Percentiles rank a stretch among this genome's conserved stretches.
Evolutionary conservation across 2,888 invertebrate species (phyloP).

Genomic region (Petrophora chlorosata): DNA sequence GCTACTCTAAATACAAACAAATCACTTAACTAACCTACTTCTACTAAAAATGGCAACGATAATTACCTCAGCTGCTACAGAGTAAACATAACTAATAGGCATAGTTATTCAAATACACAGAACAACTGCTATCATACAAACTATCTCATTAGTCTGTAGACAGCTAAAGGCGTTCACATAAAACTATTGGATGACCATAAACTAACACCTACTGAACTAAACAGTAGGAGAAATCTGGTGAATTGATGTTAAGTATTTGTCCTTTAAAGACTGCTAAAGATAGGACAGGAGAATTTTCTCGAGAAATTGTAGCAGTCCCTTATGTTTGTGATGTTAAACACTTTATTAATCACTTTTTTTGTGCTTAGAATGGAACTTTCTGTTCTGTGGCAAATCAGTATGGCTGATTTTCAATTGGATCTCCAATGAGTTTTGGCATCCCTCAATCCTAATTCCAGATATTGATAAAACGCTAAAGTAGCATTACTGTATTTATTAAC

Average conservation of each 20-base stretch:
- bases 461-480: too few relatives aligned
- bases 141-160: slow-evolving; percentile 48
- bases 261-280: slow-evolving; percentile 5
- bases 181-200: slow-evolving; percentile 40
- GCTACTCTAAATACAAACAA: slow-evolving; percentile 23
- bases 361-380: too few relatives aligned
- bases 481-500: too few relatives aligned
- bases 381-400: too few relatives aligned
- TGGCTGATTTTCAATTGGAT: too few relatives aligned
- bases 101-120: slow-evolving; percentile 23
- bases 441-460: too few relatives aligned
- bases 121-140: slow-evolving; percentile 45
- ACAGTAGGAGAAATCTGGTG: slow-evolving; percentile 41
- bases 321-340: too few relatives aligned
- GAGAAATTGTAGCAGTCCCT: neutral
- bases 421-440: too few relatives aligned
- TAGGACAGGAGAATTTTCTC: slow-evolving; percentile 3
- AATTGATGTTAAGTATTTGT: neutral
- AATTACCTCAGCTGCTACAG: slow-evolving; percentile 48
- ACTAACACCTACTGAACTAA: slow-evolving; percentile 35
- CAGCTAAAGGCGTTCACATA: slow-evolving; percentile 47
- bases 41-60: slow-evolving; percentile 65
- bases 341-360: too few relatives aligned
- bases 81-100: slow-evolving; percentile 46
- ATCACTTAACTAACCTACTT: slow-evolving; percentile 51